These are phyloP conservation scores for Polypedilum vanderplanki DNA, from an alignment of 1,140 invertebrate genomes.

Conservation along the genomic window DNA sequence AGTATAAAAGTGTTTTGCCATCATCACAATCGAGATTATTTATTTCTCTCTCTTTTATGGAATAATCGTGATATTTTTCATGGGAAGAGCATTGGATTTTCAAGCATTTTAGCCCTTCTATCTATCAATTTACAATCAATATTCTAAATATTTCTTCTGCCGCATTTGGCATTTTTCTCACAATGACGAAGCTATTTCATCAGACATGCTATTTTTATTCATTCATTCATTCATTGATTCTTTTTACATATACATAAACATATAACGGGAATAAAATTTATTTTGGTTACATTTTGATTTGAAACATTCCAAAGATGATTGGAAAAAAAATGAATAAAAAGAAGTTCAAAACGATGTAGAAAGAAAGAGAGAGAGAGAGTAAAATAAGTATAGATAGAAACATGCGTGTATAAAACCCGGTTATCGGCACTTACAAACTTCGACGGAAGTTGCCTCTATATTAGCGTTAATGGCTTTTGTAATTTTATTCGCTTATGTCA, in stretches of 20 bases:
- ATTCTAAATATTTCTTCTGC: background rate
- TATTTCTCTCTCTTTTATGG: too few relatives aligned
- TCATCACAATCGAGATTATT: too few relatives aligned
- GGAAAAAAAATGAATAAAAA: background rate
- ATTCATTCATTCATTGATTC: background rate
- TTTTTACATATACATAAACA: background rate
- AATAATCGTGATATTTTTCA: background rate
- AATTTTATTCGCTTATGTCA: background rate
- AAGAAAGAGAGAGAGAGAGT: background rate
- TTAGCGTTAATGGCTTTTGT: background rate
- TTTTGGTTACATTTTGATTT: background rate
- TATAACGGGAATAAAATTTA: background rate
- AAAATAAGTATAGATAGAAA: too few relatives aligned
- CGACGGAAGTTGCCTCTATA: slow-evolving; percentile 9
- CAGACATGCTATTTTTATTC: background rate
- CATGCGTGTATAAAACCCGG: background rate
- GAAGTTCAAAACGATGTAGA: background rate
- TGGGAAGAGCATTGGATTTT: background rate
- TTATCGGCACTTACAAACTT: background rate
- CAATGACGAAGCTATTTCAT: background rate
- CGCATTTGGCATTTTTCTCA: background rate
- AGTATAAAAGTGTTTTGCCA: too few relatives aligned
- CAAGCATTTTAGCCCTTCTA: background rate
- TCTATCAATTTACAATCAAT: background rate
- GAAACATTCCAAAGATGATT: slow-evolving; percentile 18